Conservation (phyloP, 2,888 invertebrate species). For the Adelphocoris suturalis region DNA sequence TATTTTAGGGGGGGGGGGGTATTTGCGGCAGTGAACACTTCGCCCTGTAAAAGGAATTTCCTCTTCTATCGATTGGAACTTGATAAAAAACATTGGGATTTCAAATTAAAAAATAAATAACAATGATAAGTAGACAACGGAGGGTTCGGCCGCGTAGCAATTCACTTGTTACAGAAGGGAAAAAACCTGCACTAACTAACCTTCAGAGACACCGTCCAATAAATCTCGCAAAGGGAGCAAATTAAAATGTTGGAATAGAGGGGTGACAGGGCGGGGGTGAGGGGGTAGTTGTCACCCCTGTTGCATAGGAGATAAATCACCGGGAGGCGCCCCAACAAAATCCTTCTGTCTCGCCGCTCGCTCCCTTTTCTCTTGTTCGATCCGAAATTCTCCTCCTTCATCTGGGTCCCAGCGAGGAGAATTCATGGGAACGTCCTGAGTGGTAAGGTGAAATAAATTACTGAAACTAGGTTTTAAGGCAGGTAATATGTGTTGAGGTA, state of each 20-base stretch:
- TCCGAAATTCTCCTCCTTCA: constrained; percentile 16
- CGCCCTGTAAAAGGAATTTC: too few relatives aligned
- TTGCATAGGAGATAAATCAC: constrained; percentile 39
- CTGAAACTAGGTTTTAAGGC: too few relatives aligned
- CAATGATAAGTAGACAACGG: neutral
- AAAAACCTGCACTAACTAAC: constrained; percentile 61
- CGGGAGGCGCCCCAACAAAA: constrained; percentile 31
- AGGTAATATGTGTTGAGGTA: too few relatives aligned
- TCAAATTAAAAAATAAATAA: too few relatives aligned
- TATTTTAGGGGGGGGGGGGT: too few relatives aligned
- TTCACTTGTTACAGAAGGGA: constrained; percentile 55
- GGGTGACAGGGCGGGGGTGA: neutral
- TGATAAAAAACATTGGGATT: too few relatives aligned
- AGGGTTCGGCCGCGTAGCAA: neutral
- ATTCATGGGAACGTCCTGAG: neutral
- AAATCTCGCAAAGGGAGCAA: constrained; percentile 61
- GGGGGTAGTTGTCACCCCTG: constrained; percentile 45
- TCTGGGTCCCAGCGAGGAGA: neutral
- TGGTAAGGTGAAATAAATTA: too few relatives aligned
- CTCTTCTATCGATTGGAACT: too few relatives aligned
- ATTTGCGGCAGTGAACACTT: too few relatives aligned
- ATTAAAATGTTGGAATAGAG: constrained; percentile 54
- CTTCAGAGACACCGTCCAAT: constrained; percentile 42
- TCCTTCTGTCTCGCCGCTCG: constrained; percentile 28
- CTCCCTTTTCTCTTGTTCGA: neutral